Conservation (phyloP, 2,113 vertebrate species). For the Cebus imitator region DNA sequence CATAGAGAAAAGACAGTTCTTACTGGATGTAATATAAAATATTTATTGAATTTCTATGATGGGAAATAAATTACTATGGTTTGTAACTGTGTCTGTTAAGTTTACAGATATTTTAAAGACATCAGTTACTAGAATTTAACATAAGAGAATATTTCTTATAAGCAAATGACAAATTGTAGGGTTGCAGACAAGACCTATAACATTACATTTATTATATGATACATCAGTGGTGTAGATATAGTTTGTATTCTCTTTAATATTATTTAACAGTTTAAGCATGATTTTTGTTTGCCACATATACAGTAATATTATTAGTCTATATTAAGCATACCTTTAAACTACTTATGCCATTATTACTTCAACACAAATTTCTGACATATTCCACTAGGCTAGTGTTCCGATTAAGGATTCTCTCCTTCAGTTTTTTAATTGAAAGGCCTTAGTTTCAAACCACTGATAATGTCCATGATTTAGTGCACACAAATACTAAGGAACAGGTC, state of each 20-base stretch:
- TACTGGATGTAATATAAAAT: not conserved
- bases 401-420: not conserved
- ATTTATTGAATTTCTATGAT: slow-evolving; percentile 14
- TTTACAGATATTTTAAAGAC: slow-evolving; percentile 17
- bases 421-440: not conserved
- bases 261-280: not conserved
- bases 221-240: not conserved
- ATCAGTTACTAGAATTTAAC: not conserved
- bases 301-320: not conserved
- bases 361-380: not conserved
- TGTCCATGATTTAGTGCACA: not conserved
- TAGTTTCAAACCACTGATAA: not conserved
- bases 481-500: not conserved
- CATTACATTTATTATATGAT: not conserved
- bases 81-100: not conserved
- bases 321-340: not conserved
- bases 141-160: not conserved
- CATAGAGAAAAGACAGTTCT: not conserved
- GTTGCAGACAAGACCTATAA: not conserved
- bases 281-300: not conserved
- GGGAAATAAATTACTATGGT: not conserved
- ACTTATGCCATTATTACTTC: not conserved
- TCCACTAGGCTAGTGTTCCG: not conserved
- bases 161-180: not conserved
- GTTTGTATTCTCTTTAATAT: not conserved